Percentiles rank a stretch among this genome's conserved stretches.
phyloP scores from a whole-genome alignment of 2,888 invertebrate species.

The Bombyx huttoni region DNA sequence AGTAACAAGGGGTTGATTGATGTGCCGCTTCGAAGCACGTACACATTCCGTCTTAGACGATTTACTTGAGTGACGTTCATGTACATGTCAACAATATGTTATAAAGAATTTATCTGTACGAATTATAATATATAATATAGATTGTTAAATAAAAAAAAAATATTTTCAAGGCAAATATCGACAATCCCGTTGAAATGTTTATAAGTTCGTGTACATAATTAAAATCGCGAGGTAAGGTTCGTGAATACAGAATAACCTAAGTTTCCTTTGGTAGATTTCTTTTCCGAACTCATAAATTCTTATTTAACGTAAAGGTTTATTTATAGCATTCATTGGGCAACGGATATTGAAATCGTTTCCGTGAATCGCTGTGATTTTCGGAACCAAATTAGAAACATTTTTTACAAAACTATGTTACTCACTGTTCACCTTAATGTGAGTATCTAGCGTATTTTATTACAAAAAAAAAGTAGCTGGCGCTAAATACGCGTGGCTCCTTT shows the following conservation, averaged over 20 bases:
- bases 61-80: conserved; percentile 16
- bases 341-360: neutral
- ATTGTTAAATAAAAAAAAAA: no score
- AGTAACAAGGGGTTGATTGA: conserved; percentile 12
- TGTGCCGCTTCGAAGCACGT: conserved; percentile 10
- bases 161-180: no score
- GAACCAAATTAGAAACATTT: neutral
- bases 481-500: no score
- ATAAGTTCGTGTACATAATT: no score
- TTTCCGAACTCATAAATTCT: neutral
- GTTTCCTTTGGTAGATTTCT: neutral
- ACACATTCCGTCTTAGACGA: conserved; percentile 13
- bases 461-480: no score
- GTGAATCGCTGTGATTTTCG: neutral
- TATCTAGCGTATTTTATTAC: no score
- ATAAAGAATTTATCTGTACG: neutral
- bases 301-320: neutral
- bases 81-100: neutral
- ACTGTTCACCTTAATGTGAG: no score
- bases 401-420: no score
- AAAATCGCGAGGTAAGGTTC: no score
- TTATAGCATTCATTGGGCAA: neutral
- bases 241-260: neutral
- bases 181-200: no score
- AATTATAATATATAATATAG: neutral